These are phyloP conservation scores for Hystrix brachyura DNA, from an alignment of 2,113 vertebrate genomes.

Conservation along the genomic window DNA sequence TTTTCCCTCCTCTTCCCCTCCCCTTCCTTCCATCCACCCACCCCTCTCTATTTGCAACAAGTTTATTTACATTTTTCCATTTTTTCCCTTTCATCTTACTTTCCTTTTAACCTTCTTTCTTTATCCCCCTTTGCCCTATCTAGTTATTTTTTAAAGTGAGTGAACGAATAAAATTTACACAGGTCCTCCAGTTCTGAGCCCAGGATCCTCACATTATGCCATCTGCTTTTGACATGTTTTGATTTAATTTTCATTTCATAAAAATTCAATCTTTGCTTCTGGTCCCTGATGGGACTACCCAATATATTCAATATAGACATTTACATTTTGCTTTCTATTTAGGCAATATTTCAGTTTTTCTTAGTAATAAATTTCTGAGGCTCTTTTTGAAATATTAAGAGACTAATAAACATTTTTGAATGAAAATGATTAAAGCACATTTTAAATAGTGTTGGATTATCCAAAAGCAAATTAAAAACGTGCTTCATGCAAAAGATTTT, in stretches of 20 bases:
- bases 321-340: slow-evolving; percentile 63
- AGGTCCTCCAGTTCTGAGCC: not conserved
- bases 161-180: not conserved
- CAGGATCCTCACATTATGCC: not conserved
- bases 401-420: slow-evolving; percentile 35
- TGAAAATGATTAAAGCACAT: slow-evolving; percentile 59
- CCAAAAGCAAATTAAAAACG: slow-evolving; percentile 66
- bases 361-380: slow-evolving; percentile 32
- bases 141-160: not conserved
- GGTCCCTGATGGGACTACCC: not conserved
- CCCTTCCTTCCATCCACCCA: no score
- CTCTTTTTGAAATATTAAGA: slow-evolving; percentile 55
- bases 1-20: no score
- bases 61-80: no score
- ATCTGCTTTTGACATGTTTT: slow-evolving; percentile 22
- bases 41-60: no score
- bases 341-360: slow-evolving; percentile 32
- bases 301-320: slow-evolving; percentile 47
- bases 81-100: no score
- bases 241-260: slow-evolving; percentile 26
- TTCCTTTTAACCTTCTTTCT: no score
- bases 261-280: slow-evolving; percentile 60
- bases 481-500: slow-evolving; percentile 60
- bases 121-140: no score
- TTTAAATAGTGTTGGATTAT: slow-evolving; percentile 63